Evolutionary conservation across 2,888 invertebrate species (phyloP), one percentile per base, ranked within the genome.

Genomic region (Pyrgus malvae): DNA sequence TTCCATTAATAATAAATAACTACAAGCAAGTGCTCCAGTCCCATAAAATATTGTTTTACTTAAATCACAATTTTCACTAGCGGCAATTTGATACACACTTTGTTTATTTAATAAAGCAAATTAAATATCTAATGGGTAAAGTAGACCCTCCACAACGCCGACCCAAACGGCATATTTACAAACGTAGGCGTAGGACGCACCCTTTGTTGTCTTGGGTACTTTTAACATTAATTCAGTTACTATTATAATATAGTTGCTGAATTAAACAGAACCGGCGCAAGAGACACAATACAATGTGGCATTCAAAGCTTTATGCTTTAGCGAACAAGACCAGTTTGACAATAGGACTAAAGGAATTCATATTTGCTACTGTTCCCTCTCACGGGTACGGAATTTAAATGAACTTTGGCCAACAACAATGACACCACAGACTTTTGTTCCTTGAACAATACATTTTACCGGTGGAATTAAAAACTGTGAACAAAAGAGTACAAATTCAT

Each of bases 401-500:
- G 87, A 88, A 88, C 89, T 88, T 86, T 87, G 83, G 81, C 83
- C 82, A 83, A 83, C 87, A 84, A 87, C 85, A 87, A 88, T 88
- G 87, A 87, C 84, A 87, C 83, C 80, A 75, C 77, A 76, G 78
- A 83, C 86, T 84, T 85, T 89, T 89, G 88, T 90, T 85, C 80
- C 76, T 75, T 70, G 83, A 85, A 88, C 89, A 87, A 87, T 87
- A 86, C 84, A 84, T 86, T 87, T 84, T 80, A 81, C 87, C 80
- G 85, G 85, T 83, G 79, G 81, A 89, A 88, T 88, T 88, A 88
- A 90, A 88, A 89, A 85, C 80, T 81, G 78, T 70, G 83, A 77
- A 86, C 87, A 87, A 87, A 83, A 78, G 83, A 77, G 83, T 78
- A 87, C 88, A 88, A 86, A 86, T 87, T 89, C 86, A 86, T 87